phyloP scores from a whole-genome alignment of 2,888 invertebrate species.

The Scaptomyza reducta region DNA sequence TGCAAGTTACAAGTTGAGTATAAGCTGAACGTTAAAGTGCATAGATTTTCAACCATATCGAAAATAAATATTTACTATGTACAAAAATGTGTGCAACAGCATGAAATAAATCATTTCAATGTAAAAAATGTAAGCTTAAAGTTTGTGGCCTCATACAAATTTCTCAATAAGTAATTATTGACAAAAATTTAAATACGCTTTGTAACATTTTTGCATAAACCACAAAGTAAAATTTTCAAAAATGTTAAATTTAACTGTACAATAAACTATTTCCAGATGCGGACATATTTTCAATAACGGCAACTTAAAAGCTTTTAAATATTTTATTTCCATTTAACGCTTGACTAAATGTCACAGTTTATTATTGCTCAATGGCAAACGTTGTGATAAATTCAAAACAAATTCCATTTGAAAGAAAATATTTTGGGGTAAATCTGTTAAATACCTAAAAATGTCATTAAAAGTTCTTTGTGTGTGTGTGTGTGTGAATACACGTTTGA shows the following conservation, averaged over 20 bases:
- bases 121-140: neutral
- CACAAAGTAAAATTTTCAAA: neutral
- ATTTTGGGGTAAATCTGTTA: neutral
- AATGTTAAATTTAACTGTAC: neutral
- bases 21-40: conserved; percentile 18
- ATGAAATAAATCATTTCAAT: neutral
- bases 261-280: neutral
- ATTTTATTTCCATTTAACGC: conserved; percentile 7
- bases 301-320: neutral
- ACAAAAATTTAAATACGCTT: too few species aligned
- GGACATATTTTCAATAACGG: neutral
- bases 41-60: conserved; percentile 19
- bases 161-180: neutral
- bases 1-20: conserved; percentile 13
- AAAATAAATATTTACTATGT: conserved; percentile 25
- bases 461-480: conserved; percentile 7
- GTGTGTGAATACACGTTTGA: conserved; percentile 16
- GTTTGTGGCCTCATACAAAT: neutral
- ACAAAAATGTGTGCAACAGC: too few species aligned
- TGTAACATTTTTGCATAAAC: neutral
- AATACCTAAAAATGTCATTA: neutral
- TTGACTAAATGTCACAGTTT: neutral
- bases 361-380: neutral
- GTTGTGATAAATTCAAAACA: neutral
- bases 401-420: conserved; percentile 11